A percentile compares a stretch with the other conserved stretches of the same genome.
Evolutionary conservation across 2,888 invertebrate species (phyloP).

Genomic region (Habrosyne pyritoides): DNA sequence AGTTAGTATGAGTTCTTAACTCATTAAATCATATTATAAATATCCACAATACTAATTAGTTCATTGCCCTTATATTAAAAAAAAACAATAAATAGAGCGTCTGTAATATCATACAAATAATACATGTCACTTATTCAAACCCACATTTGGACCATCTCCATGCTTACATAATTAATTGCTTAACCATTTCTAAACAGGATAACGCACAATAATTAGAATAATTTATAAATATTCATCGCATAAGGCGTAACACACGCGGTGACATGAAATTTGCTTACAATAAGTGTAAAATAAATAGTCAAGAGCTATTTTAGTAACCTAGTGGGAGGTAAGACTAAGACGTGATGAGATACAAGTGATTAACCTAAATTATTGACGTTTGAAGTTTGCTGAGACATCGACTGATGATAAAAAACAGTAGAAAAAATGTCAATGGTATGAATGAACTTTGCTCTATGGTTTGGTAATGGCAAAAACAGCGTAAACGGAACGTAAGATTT

Average conservation of each 20-base stretch:
- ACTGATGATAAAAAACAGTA: background rate
- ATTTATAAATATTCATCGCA: slow-evolving; percentile 41
- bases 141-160: slow-evolving; percentile 10
- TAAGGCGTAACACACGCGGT: slow-evolving; percentile 29
- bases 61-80: background rate
- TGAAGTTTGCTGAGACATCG: slow-evolving; percentile 1
- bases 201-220: slow-evolving; percentile 33
- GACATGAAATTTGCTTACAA: slow-evolving; percentile 42
- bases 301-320: slow-evolving; percentile 43
- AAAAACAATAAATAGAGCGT: background rate
- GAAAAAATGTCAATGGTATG: slow-evolving; percentile 7
- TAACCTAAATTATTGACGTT: slow-evolving; percentile 36
- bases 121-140: background rate
- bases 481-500: background rate
- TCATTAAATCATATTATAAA: background rate
- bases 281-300: slow-evolving; percentile 37
- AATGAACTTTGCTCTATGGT: background rate
- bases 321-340: slow-evolving; percentile 45
- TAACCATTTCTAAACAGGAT: slow-evolving; percentile 47
- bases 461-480: background rate
- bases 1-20: background rate
- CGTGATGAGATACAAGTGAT: slow-evolving; percentile 44
- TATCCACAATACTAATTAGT: background rate
- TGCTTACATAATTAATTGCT: slow-evolving; percentile 46
- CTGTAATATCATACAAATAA: background rate